A percentile compares a stretch with the other conserved stretches of the same genome.
Conservation (phyloP, 2,888 invertebrate species). For the Danaus chrysippus region DNA sequence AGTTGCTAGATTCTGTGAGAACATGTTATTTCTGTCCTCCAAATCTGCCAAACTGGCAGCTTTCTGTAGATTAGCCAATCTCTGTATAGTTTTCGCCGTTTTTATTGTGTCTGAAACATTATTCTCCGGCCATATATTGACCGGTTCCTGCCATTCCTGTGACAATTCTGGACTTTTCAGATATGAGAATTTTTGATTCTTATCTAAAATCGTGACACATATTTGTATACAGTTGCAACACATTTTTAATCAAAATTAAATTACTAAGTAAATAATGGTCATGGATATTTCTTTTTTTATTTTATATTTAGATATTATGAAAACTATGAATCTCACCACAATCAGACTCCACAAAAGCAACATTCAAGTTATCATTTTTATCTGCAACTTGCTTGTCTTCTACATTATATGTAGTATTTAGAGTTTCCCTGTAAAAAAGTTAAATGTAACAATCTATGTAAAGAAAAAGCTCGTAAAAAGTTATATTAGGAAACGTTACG, state of each 20-base stretch:
- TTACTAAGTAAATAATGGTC: background rate
- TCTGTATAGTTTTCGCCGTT: constrained; percentile 7
- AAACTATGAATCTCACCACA: constrained; percentile 28
- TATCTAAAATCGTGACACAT: constrained; percentile 9
- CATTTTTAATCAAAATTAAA: background rate
- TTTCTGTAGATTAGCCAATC: constrained; percentile 19
- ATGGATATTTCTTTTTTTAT: no score
- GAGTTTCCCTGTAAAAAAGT: constrained; percentile 27
- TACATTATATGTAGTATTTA: constrained; percentile 40
- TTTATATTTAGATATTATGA: background rate
- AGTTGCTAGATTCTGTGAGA: no score
- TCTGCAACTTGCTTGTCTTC: constrained; percentile 19
- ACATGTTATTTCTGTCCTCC: background rate
- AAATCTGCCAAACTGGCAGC: constrained; percentile 14
- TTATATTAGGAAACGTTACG: background rate
- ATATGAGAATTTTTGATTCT: constrained; percentile 1
- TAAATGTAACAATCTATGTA: background rate
- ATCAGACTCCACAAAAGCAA: constrained; percentile 39
- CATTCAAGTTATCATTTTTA: constrained; percentile 29
- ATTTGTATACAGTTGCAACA: background rate
- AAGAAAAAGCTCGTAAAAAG: background rate
- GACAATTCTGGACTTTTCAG: constrained; percentile 13
- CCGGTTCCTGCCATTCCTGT: constrained; percentile 25
- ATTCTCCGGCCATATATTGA: constrained; percentile 25
- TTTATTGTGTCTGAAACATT: background rate